Evolutionary conservation across 2,888 invertebrate species (phyloP), one percentile per base, ranked within the genome.

Genomic region (Tetranychus piercei): DNA sequence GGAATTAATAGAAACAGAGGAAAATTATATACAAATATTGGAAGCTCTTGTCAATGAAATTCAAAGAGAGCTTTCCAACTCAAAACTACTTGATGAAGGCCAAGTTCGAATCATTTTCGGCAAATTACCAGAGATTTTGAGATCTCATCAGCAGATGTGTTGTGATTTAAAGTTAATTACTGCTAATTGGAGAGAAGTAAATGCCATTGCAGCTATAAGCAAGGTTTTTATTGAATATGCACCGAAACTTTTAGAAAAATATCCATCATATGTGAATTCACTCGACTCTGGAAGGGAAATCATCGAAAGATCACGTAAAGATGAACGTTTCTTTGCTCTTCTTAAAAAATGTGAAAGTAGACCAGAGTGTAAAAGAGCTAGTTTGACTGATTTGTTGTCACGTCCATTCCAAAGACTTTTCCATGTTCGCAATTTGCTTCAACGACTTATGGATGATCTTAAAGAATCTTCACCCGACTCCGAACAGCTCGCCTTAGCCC

Each of bases 261-360:
- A 99, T 85, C 96, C 96, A 77, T 94, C 95, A 23, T 99, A 94
- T 84, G 91, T 99, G 75, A 99, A 99, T 85, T 96, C 92, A 85
- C 96, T 95, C 83, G 96, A 97, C 83, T 91, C 92, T 83, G 93
- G 94, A 84, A 94, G 94, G 84, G 92, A 94, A 81, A 91, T 91
- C 85, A 87, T 99, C 81, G 86, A 88, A 80, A 88, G 89, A 81
- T 95, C 94, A 85, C 94, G 94, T 85, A 88, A 88, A 82, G 89
- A 88, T 81, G 94, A 94, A 84, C 87, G 94, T 82, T 99, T 99
- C 86, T 94, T 96, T 85, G 96, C 96, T 81, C 97, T 97, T 85
- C 87, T 97, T 78, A 96, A 95, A 83, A 80, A 81, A 44, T 84
- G 83, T 78, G 81, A 83, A 78, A 82, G 81, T 66, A 90, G 90